Conservation (phyloP, 2,797 vertebrate genomes). For the Echeneis naucrates region DNA sequence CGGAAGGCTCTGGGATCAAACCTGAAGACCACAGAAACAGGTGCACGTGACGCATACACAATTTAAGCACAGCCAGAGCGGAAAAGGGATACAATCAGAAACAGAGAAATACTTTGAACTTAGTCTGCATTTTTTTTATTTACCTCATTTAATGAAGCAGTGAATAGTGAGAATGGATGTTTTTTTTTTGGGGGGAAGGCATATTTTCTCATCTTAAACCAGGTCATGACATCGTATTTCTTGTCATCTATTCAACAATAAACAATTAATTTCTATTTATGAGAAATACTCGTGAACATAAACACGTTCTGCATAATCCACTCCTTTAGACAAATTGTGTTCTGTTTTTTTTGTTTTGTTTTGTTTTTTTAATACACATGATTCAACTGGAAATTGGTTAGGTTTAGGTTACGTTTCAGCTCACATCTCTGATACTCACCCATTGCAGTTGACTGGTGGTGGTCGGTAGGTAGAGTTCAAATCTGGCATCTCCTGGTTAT, state of each 20-base stretch:
- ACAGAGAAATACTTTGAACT: not conserved
- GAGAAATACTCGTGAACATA: not conserved
- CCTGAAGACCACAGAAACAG: conserved; percentile 53
- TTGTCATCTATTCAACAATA: not conserved
- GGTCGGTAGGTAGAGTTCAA: conserved; percentile 78
- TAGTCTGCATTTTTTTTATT: not conserved
- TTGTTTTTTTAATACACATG: not conserved
- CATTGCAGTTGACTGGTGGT: conserved; percentile 75
- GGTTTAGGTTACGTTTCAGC: too few relatives aligned
- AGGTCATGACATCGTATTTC: not conserved
- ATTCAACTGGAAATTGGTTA: not conserved
- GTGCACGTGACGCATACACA: conserved; percentile 17
- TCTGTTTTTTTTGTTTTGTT: too few relatives aligned
- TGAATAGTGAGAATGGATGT: not conserved
- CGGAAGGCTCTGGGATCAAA: conserved; percentile 84
- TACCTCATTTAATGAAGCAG: not conserved
- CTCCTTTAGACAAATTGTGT: too few relatives aligned
- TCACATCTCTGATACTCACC: conserved; percentile 65
- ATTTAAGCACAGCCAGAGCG: conserved; percentile 4
- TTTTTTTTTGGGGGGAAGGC: not conserved
- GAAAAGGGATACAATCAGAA: not conserved
- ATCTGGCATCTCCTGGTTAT: conserved; percentile 83
- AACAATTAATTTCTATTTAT: too few relatives aligned
- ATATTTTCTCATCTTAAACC: not conserved
- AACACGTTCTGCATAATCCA: not conserved